These are phyloP conservation scores for Brachionus rotundiformis DNA, from an alignment of 1,140 invertebrate species.

Conservation along the genomic window DNA sequence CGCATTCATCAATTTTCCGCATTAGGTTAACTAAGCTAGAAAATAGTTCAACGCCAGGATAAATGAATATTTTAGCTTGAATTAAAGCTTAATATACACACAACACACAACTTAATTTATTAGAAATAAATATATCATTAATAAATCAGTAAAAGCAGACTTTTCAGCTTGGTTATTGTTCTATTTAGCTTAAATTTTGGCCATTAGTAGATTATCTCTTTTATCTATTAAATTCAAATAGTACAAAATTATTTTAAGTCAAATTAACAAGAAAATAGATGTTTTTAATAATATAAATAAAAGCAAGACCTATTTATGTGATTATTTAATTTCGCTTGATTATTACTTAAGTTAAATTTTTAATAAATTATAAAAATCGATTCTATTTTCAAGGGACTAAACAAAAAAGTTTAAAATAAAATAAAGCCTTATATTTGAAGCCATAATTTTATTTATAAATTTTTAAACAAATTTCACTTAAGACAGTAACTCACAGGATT, in stretches of 20 bases:
- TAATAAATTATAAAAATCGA: background rate
- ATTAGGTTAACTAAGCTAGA: background rate
- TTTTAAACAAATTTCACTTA: background rate
- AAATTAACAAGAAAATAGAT: no score
- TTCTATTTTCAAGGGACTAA: background rate
- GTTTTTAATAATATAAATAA: no score
- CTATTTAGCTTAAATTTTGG: background rate
- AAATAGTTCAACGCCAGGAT: background rate
- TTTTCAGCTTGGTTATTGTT: background rate
- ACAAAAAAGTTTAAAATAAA: background rate
- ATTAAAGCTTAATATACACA: background rate
- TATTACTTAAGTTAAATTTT: background rate
- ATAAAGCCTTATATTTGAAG: conserved; percentile 1
- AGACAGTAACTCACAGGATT: conserved; percentile 20
- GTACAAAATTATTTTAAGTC: background rate
- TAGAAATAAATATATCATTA: background rate
- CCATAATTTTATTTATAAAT: background rate
- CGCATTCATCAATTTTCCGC: background rate
- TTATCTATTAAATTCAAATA: background rate
- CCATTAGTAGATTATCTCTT: background rate
- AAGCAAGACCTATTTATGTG: no score
- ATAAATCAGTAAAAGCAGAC: background rate
- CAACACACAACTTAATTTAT: background rate
- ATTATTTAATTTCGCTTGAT: background rate
- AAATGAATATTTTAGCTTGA: background rate